Evolutionary conservation across 2,113 vertebrate species (phyloP), one percentile per base, ranked within the genome.

Genomic region (Austrofundulus limnaeus): DNA sequence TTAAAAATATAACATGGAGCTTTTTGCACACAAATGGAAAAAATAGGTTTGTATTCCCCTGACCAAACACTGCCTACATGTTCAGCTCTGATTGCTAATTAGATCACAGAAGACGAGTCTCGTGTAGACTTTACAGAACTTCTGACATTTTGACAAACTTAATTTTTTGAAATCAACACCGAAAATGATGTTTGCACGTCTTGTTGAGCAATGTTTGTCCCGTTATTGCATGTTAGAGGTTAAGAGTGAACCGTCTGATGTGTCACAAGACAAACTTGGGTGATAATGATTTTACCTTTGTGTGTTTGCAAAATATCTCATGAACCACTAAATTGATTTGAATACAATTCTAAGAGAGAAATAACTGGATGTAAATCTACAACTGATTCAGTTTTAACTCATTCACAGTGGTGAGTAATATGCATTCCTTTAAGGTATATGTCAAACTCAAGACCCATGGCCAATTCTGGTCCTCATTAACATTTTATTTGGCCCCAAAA

Each of bases 21-120:
- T 3, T 54, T n/a, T 37, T 61, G 12, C 23, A 23, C 23, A 0
- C 11, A 34, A 62, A 20, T 42, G 19, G 58, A 16, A 49, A 48
- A 20, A 52, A 49, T 23, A 28, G 15, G 16, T 54, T 66, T 62
- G 17, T 54, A 1, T 39, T 56, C 17, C 19, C 37, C 13, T 51
- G 38, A 47, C 11, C n/a, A 53, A 56, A 61, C 50, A 53, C 31
- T 23, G 42, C 9, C 7, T 48, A 31, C 8, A 25, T 20, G 23
- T 53, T 67, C 16, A 34, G 37, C 28, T 61, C 31, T 60, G 42
- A 47, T 16, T 51, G 19, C 47, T 51, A 45, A 13, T 59, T 42
- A 49, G 21, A 67, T 17, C 19, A 41, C 34, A 69, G 66, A 58
- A 21, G 43, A 28, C 31, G 34, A 23, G 48, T 49, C 23, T 54